phyloP scores from a whole-genome alignment of 2,888 invertebrate genomes.

The Blastobasis lacticolella region DNA sequence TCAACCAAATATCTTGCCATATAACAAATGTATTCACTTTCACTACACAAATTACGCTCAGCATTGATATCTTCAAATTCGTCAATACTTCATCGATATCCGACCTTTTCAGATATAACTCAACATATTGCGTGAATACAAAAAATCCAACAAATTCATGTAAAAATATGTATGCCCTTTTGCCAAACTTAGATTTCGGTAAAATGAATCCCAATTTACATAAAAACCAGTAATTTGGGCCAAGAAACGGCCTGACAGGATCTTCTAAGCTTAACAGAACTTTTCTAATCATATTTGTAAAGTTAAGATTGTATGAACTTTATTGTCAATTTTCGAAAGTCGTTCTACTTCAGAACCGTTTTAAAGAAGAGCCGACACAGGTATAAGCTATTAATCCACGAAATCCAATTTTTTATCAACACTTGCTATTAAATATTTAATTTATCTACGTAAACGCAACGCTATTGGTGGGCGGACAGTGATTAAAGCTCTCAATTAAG shows the following conservation, averaged over 20 bases:
- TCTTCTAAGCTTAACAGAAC: slow-evolving; percentile 37
- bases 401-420: no score
- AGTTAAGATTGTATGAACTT: not conserved
- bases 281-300: slow-evolving; percentile 26
- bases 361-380: no score
- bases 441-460: no score
- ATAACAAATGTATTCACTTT: slow-evolving; percentile 46
- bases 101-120: slow-evolving; percentile 45
- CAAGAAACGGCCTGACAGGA: slow-evolving; percentile 37
- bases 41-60: slow-evolving; percentile 47
- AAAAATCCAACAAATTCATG: slow-evolving; percentile 41
- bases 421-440: no score
- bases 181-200: slow-evolving; percentile 30
- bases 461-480: no score
- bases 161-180: slow-evolving; percentile 28
- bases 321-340: no score
- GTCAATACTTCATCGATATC: slow-evolving; percentile 47
- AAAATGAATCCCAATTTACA: slow-evolving; percentile 39
- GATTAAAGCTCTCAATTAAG: no score
- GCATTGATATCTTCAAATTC: slow-evolving; percentile 54
- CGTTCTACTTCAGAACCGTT: no score
- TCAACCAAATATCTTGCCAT: slow-evolving; percentile 46
- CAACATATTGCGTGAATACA: slow-evolving; percentile 48
- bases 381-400: no score
- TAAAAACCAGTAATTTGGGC: slow-evolving; percentile 52